A percentile compares a stretch with the other conserved stretches of the same genome.
These are phyloP conservation scores for Rhyacophila evoluta DNA, from an alignment of 2,888 invertebrate species.

Conservation along the genomic window DNA sequence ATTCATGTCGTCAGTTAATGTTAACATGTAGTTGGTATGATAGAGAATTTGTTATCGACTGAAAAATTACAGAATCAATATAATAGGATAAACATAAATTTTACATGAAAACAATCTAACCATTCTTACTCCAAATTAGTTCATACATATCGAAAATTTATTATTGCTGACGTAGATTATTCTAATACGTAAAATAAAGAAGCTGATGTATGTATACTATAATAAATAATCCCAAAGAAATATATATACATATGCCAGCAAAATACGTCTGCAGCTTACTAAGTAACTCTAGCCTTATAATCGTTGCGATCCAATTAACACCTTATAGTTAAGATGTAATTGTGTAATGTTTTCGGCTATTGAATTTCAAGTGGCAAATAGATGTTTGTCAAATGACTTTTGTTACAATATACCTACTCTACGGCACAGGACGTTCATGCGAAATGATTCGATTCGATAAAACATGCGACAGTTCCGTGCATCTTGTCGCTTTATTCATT, in stretches of 20 bases:
- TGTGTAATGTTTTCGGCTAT: slow-evolving; percentile 41
- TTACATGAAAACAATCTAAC: no score
- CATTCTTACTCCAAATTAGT: no score
- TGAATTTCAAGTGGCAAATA: slow-evolving; percentile 32
- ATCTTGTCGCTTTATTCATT: no score
- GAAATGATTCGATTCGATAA: neutral
- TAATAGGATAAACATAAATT: no score
- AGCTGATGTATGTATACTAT: no score
- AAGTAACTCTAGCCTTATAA: slow-evolving; percentile 42
- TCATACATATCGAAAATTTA: no score
- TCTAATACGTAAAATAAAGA: no score
- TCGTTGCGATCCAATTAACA: slow-evolving; percentile 52
- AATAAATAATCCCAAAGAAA: neutral
- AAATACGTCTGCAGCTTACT: slow-evolving; percentile 7
- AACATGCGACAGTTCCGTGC: neutral
- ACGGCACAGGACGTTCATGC: slow-evolving; percentile 6
- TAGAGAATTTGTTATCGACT: no score
- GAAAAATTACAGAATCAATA: no score
- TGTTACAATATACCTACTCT: neutral
- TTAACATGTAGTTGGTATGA: no score
- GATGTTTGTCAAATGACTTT: neutral
- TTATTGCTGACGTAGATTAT: no score
- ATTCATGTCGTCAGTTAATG: no score
- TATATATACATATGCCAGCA: neutral
- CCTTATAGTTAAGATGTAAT: slow-evolving; percentile 26